phyloP scores from a whole-genome alignment of 2,113 vertebrate species.

The Hippolais icterina region DNA sequence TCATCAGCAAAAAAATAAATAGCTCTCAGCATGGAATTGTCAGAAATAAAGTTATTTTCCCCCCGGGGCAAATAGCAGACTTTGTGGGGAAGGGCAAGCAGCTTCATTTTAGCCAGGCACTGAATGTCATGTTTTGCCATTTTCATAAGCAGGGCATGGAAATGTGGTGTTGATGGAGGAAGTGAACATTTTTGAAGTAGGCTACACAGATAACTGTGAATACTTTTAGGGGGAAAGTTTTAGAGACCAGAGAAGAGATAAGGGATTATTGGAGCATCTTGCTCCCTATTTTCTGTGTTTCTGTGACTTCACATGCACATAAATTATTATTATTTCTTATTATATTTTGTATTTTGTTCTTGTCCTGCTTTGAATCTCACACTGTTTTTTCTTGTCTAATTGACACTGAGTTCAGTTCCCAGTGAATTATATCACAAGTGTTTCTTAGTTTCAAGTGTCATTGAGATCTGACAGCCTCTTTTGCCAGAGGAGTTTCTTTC shows the following conservation, averaged over 20 bases:
- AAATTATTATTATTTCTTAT: not conserved
- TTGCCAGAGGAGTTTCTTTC: not conserved
- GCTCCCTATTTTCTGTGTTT: not conserved
- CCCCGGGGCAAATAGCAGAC: not conserved
- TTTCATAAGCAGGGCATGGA: not conserved
- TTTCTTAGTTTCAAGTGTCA: not conserved
- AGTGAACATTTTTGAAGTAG: not conserved
- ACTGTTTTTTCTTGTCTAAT: not conserved
- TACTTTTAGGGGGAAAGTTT: not conserved
- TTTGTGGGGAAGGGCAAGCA: rapidly evolving
- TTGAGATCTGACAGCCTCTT: not conserved
- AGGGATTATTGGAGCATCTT: not conserved
- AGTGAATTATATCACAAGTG: not conserved
- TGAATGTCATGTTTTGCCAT: not conserved
- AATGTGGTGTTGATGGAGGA: not conserved
- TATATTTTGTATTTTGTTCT: not conserved
- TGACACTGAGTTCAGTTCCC: not conserved
- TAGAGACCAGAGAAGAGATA: not conserved
- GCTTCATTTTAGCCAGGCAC: not conserved
- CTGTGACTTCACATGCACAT: not conserved
- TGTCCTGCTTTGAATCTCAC: not conserved
- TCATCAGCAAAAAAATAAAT: not conserved
- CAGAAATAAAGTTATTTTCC: not conserved
- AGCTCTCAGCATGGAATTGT: not conserved
- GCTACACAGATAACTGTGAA: not conserved